These are phyloP conservation scores for Hippocampus barbouri DNA, from an alignment of 2,113 vertebrate species.

Conservation along the genomic window DNA sequence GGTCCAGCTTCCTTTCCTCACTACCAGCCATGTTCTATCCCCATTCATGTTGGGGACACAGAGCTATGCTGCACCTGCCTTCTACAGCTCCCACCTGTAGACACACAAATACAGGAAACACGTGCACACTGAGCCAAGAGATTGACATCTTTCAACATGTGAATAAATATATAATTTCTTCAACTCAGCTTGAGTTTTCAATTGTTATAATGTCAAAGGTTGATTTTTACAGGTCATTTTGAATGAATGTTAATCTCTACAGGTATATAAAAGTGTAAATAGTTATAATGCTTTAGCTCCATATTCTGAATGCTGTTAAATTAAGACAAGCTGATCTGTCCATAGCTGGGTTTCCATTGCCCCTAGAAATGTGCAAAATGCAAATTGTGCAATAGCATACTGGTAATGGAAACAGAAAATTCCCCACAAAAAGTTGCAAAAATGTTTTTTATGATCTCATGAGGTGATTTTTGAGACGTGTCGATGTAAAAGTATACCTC, in stretches of 20 bases:
- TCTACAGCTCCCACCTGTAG: conserved; percentile 95
- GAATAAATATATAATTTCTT: conserved; percentile 14
- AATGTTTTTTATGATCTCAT: no score
- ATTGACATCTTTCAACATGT: conserved; percentile 10
- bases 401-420: no score
- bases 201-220: conserved; percentile 47
- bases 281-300: conserved; percentile 59
- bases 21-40: conserved; percentile 87
- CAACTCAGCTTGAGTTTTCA: conserved; percentile 42
- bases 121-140: conserved; percentile 3
- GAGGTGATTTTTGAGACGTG: no score
- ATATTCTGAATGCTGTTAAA: conserved; percentile 64
- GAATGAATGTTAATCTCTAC: conserved; percentile 65
- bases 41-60: conserved; percentile 94
- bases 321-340: conserved; percentile 39
- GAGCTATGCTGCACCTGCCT: conserved; percentile 89
- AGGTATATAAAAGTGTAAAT: conserved; percentile 58
- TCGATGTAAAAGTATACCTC: no score
- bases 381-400: no score
- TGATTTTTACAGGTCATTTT: conserved; percentile 51
- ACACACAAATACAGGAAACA: background rate
- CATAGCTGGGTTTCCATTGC: background rate
- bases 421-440: no score
- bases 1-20: conserved; percentile 91
- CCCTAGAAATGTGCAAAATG: no score